These are phyloP conservation scores for Agraylea sexmaculata DNA, from an alignment of 1,140 invertebrate genomes.

Conservation along the genomic window DNA sequence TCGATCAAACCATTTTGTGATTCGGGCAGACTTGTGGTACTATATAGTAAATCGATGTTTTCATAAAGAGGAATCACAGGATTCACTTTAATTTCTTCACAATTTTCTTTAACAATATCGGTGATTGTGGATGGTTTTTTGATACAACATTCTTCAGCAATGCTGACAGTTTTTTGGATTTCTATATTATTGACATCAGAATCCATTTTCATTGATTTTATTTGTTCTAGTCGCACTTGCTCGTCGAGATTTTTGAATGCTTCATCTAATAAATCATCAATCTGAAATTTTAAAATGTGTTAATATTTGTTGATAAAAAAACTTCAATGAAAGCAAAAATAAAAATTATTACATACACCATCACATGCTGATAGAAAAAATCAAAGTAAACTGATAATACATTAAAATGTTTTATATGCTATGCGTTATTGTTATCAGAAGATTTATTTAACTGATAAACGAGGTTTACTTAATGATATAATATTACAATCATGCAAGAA, in stretches of 20 bases:
- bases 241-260: constrained; percentile 47
- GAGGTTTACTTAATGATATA: no score
- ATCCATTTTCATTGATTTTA: no score
- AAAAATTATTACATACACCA: constrained; percentile 21
- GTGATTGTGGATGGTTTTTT: no score
- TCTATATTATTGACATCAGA: constrained; percentile 2
- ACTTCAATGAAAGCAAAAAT: neutral
- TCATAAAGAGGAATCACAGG: constrained; percentile 42
- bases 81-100: no score
- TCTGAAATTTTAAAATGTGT: constrained; percentile 25
- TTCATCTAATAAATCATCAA: constrained; percentile 46
- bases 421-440: no score
- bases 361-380: no score
- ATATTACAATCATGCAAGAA: no score
- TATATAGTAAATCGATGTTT: constrained; percentile 45
- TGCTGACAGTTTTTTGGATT: neutral
- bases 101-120: no score
- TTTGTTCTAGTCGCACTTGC: constrained; percentile 32
- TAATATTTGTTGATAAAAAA: neutral
- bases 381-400: constrained; percentile 19
- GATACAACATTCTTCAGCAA: constrained; percentile 6
- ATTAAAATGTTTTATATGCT: no score
- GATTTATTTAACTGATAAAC: no score
- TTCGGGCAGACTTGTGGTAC: constrained; percentile 20
- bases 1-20: constrained; percentile 17